These are phyloP conservation scores for Microchrysa polita DNA, from an alignment of 2,888 invertebrate species.

Conservation along the genomic window DNA sequence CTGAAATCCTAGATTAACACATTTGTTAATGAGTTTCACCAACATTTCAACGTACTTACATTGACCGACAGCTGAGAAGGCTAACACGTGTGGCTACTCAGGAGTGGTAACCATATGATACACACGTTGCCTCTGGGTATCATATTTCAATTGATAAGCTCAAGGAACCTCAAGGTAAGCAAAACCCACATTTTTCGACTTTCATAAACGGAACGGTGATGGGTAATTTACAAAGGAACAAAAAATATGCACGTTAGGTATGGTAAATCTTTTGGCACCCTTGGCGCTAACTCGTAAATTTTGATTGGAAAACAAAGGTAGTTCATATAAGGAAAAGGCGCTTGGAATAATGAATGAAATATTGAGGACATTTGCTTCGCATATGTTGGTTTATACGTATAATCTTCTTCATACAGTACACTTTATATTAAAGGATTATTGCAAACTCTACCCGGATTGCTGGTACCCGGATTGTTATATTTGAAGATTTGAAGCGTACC, in stretches of 20 bases:
- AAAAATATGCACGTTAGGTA: not conserved
- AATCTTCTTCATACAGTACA: too few relatives aligned
- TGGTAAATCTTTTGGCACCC: slow-evolving; percentile 9
- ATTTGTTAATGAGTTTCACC: slow-evolving; percentile 42
- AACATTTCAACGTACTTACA: slow-evolving; percentile 31
- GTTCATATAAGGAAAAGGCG: not conserved
- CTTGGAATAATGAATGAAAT: not conserved
- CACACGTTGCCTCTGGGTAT: not conserved
- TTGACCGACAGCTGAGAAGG: slow-evolving; percentile 35
- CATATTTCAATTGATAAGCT: slow-evolving; percentile 5
- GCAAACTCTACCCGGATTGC: too few relatives aligned
- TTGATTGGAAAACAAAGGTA: not conserved
- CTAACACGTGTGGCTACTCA: slow-evolving; percentile 7
- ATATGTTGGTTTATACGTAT: slow-evolving; percentile 1
- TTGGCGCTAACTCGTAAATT: not conserved
- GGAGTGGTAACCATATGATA: not conserved
- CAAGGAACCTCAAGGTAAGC: slow-evolving; percentile 29
- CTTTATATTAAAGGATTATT: too few relatives aligned
- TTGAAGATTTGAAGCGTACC: too few relatives aligned
- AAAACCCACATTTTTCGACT: too few relatives aligned
- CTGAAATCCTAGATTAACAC: slow-evolving; percentile 43
- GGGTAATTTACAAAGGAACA: too few relatives aligned
- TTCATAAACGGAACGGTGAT: too few relatives aligned
- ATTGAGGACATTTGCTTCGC: not conserved
- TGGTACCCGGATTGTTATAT: too few relatives aligned